These are phyloP conservation scores for Carassius gibelio DNA, from an alignment of 2,113 vertebrate species.

Conservation along the genomic window DNA sequence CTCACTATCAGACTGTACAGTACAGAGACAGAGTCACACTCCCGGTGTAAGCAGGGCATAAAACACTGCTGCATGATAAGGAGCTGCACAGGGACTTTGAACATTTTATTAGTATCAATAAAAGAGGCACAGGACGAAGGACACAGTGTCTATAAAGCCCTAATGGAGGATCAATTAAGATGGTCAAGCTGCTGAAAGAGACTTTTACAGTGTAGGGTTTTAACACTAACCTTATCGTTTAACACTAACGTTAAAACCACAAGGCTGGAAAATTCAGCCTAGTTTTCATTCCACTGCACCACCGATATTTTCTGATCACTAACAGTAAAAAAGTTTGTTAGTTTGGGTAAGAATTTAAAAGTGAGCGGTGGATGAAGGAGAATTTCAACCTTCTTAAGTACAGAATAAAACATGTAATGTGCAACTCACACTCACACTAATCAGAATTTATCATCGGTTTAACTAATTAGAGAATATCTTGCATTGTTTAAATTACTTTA, in stretches of 20 bases:
- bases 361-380: neutral
- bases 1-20: constrained; percentile 47
- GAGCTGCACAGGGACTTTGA: constrained; percentile 56
- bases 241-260: constrained; percentile 35
- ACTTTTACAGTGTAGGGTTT: constrained; percentile 51
- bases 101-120: constrained; percentile 58
- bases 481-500: no score
- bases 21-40: constrained; percentile 40
- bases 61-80: constrained; percentile 58
- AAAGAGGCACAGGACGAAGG: constrained; percentile 56
- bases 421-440: neutral
- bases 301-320: neutral
- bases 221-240: constrained; percentile 29
- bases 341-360: neutral
- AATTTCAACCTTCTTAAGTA: neutral
- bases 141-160: constrained; percentile 57
- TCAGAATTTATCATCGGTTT: no score
- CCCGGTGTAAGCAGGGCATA: constrained; percentile 44
- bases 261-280: neutral
- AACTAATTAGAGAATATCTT: no score
- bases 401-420: neutral
- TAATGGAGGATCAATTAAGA: constrained; percentile 65
- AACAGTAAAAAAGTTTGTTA: neutral
- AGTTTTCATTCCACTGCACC: neutral
- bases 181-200: constrained; percentile 45